phyloP scores from a whole-genome alignment of 2,888 invertebrate genomes.

The Hirtodrosophila alboralis region DNA sequence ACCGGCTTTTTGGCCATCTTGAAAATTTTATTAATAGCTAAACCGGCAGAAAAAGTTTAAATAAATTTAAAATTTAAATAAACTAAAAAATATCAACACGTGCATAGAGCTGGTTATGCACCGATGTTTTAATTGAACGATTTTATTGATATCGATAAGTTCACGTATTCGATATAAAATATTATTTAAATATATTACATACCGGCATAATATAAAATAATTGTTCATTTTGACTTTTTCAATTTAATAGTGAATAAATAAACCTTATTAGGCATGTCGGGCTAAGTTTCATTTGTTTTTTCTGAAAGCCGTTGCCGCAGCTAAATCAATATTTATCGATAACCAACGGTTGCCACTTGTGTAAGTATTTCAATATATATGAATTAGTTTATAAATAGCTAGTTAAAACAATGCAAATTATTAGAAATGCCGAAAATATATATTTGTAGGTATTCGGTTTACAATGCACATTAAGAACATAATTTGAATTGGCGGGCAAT shows the following conservation, averaged over 20 bases:
- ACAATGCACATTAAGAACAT: neutral
- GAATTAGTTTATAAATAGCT: neutral
- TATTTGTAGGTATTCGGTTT: too few relatives aligned
- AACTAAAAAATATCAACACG: conserved; percentile 45
- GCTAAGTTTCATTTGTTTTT: too few relatives aligned
- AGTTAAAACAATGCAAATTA: neutral
- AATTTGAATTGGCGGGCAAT: conserved; percentile 10
- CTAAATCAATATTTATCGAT: too few relatives aligned
- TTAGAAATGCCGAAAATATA: too few relatives aligned
- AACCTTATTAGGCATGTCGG: too few relatives aligned
- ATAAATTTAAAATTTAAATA: conserved; percentile 1
- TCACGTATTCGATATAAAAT: too few relatives aligned
- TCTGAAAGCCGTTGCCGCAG: too few relatives aligned
- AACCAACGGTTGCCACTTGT: conserved; percentile 22
- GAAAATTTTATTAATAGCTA: too few relatives aligned
- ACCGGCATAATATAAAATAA: too few relatives aligned
- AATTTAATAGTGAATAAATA: too few relatives aligned
- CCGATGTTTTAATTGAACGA: conserved; percentile 1
- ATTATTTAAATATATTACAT: too few relatives aligned
- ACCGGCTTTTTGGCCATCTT: conserved; percentile 48
- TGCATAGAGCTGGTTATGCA: conserved; percentile 20
- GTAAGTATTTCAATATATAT: neutral
- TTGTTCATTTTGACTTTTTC: too few relatives aligned
- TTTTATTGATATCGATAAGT: neutral
- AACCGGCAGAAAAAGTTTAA: conserved; percentile 6